A percentile compares a stretch with the other conserved stretches of the same genome.
phyloP scores from a whole-genome alignment of 2,888 invertebrate species.

The Himalopsyche tibetana region DNA sequence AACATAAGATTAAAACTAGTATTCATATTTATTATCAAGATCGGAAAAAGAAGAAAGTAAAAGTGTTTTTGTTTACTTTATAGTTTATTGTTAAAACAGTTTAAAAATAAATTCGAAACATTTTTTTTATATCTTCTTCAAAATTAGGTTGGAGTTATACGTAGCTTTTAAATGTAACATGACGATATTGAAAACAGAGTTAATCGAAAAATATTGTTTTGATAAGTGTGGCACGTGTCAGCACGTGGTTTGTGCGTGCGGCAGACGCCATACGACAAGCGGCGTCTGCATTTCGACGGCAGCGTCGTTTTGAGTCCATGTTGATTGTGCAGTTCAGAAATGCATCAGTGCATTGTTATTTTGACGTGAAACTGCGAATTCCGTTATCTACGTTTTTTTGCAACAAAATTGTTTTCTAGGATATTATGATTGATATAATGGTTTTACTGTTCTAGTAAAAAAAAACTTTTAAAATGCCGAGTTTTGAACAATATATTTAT shows the following conservation, averaged over 20 bases:
- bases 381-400: not conserved
- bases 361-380: not conserved
- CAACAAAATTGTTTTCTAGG: too few species aligned
- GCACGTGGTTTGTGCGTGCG: conserved; percentile 41
- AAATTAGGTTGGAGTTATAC: not conserved
- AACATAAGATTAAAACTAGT: too few species aligned
- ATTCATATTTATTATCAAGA: too few species aligned
- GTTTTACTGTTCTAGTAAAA: too few species aligned
- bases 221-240: conserved; percentile 61
- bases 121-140: not conserved
- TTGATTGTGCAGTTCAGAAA: conserved; percentile 37
- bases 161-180: too few species aligned
- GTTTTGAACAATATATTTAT: too few species aligned
- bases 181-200: conserved; percentile 47
- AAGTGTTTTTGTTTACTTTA: not conserved
- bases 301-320: conserved; percentile 13
- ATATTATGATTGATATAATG: too few species aligned
- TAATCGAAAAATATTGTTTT: conserved; percentile 65
- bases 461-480: too few species aligned
- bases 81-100: not conserved
- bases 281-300: conserved; percentile 44
- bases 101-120: not conserved
- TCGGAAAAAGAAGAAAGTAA: too few species aligned
- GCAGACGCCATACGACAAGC: conserved; percentile 41
- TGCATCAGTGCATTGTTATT: not conserved